Conservation (phyloP, 2,113 vertebrate genomes). For the Ceuthmochares aereus region DNA sequence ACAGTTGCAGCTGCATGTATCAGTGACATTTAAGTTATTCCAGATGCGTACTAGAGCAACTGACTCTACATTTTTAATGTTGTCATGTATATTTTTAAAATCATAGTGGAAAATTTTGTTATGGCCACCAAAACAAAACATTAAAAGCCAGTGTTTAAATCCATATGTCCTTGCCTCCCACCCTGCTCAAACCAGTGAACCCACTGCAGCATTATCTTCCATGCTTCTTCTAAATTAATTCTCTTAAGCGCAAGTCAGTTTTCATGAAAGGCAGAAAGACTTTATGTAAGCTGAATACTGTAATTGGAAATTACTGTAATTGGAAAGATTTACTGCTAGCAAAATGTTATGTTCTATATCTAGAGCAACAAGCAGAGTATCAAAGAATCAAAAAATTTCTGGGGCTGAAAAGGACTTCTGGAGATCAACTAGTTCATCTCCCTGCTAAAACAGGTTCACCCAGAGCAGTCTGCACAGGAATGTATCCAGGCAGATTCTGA, state of each 20-base stretch:
- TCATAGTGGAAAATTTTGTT: not conserved
- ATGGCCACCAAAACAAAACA: not conserved
- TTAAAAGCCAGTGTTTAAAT: not conserved
- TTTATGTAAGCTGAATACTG: not conserved
- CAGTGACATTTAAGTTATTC: not conserved
- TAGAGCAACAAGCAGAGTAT: not conserved
- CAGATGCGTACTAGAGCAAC: not conserved
- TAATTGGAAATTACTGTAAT: not conserved
- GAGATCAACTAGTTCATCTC: too few species aligned
- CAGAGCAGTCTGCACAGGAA: too few species aligned
- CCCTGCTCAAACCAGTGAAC: not conserved
- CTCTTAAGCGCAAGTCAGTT: not conserved
- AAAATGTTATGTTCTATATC: not conserved
- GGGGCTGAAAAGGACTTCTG: too few species aligned
- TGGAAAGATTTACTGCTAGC: not conserved
- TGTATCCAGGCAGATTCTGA: too few species aligned
- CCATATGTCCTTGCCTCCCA: not conserved
- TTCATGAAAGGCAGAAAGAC: not conserved
- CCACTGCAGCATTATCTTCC: not conserved
- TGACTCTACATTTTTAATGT: not conserved
- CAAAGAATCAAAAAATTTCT: too few species aligned
- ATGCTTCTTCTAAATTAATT: not conserved
- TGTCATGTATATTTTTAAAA: not conserved
- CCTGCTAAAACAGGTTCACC: too few species aligned
- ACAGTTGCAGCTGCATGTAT: not conserved